phyloP scores from a whole-genome alignment of 2,888 invertebrate genomes.

The Aspidiotus rigidus region DNA sequence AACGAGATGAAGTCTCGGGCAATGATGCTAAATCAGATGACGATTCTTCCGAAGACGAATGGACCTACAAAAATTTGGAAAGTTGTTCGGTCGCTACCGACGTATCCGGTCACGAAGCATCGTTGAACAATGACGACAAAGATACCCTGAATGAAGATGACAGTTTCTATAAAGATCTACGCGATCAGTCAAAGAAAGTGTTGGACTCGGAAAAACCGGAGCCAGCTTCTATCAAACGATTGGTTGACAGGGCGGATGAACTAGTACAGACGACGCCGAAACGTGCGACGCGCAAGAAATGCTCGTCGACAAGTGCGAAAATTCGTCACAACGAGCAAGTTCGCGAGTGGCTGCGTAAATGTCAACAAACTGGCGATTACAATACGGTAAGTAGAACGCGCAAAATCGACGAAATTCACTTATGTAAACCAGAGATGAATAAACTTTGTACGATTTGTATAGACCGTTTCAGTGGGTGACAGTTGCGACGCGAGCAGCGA shows the following conservation, averaged over 20 bases:
- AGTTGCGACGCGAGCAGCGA: slow-evolving; percentile 85
- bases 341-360: slow-evolving; percentile 21
- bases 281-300: slow-evolving; percentile 17
- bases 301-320: not conserved
- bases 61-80: slow-evolving; percentile 44
- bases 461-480: slow-evolving; percentile 43
- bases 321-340: slow-evolving; percentile 18
- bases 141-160: not conserved
- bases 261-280: slow-evolving; percentile 48
- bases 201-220: slow-evolving; percentile 6
- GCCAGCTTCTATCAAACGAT: slow-evolving; percentile 56
- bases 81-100: slow-evolving; percentile 26
- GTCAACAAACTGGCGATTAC: slow-evolving; percentile 22
- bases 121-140: slow-evolving; percentile 5
- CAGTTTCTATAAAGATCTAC: slow-evolving; percentile 8
- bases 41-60: slow-evolving; percentile 36
- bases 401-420: too few species aligned
- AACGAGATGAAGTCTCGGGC: slow-evolving; percentile 43
- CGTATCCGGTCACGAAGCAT: slow-evolving; percentile 12
- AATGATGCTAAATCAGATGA: slow-evolving; percentile 35
- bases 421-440: too few species aligned
- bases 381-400: slow-evolving; percentile 12
- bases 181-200: slow-evolving; percentile 13
- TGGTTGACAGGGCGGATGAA: slow-evolving; percentile 72
- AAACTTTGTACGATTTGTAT: not conserved